A percentile compares a stretch with the other conserved stretches of the same genome.
phyloP scores from a whole-genome alignment of 2,113 vertebrate species.

The Stigmatopora nigra region DNA sequence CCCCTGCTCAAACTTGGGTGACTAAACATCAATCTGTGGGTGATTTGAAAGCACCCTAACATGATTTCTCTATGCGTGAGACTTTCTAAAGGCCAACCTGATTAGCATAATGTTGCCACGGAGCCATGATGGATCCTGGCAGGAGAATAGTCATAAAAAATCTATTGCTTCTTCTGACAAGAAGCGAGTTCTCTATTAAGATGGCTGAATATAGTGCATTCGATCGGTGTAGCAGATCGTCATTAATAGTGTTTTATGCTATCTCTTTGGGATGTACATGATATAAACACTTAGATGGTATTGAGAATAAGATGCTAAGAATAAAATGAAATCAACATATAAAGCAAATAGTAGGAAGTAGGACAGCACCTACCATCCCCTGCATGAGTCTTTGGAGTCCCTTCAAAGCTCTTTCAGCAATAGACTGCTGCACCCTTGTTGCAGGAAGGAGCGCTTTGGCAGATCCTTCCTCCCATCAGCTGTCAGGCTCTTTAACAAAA shows the following conservation, averaged over 20 bases:
- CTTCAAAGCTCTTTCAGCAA: too few species aligned
- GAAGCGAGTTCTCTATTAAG: neutral
- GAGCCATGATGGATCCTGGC: neutral
- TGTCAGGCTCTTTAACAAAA: too few species aligned
- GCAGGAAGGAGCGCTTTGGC: too few species aligned
- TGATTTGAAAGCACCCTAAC: constrained; percentile 1
- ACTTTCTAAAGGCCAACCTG: neutral
- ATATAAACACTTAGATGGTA: neutral
- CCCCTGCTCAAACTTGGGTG: neutral
- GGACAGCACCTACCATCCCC: too few species aligned
- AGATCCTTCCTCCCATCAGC: too few species aligned
- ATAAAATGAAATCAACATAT: too few species aligned
- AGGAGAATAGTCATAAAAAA: neutral
- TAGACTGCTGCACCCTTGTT: too few species aligned
- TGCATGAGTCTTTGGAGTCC: too few species aligned
- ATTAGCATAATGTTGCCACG: constrained; percentile 5
- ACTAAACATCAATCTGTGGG: constrained; percentile 8
- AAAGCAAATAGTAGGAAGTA: too few species aligned
- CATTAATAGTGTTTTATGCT: constrained; percentile 18
- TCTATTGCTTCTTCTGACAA: neutral
- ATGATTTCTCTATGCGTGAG: neutral
- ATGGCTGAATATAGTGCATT: neutral
- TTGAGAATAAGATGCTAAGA: too few species aligned
- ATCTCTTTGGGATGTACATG: constrained; percentile 43
- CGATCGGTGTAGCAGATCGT: neutral